phyloP scores from a whole-genome alignment of 2,888 invertebrate genomes.

The Hyles lineata region DNA sequence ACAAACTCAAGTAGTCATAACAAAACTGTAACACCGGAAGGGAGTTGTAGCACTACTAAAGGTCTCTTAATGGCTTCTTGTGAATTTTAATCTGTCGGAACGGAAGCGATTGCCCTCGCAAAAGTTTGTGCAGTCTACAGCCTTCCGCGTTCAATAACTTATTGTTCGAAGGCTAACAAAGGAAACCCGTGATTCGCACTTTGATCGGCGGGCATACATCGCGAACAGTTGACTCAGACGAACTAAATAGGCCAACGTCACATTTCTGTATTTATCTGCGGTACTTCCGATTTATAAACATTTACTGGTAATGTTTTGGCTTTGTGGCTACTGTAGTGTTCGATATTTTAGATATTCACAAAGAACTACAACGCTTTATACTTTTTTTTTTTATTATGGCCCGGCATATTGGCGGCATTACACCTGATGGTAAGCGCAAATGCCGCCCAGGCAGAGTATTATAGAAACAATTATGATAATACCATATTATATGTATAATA shows the following conservation, averaged over 20 bases:
- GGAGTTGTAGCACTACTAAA: constrained; percentile 16
- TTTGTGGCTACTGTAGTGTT: too few species aligned
- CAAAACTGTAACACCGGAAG: constrained; percentile 19
- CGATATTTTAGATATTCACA: too few species aligned
- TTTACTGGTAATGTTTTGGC: too few species aligned
- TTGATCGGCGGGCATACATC: not conserved
- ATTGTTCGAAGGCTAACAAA: not conserved
- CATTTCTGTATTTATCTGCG: too few species aligned
- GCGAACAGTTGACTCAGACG: not conserved
- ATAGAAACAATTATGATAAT: too few species aligned
- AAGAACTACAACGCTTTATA: too few species aligned
- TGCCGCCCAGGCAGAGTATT: too few species aligned
- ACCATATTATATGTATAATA: too few species aligned
- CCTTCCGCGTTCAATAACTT: not conserved
- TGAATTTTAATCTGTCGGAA: constrained; percentile 13
- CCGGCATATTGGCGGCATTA: too few species aligned
- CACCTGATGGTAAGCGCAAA: too few species aligned
- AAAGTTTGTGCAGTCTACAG: not conserved
- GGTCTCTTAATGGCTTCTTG: constrained; percentile 13
- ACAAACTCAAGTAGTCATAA: constrained; percentile 19
- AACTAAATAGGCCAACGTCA: not conserved
- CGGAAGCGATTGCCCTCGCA: not conserved
- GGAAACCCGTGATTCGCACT: not conserved
- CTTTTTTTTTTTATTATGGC: too few species aligned
- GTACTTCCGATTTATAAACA: too few species aligned